A percentile compares a stretch with the other conserved stretches of the same genome.
phyloP scores from a whole-genome alignment of 2,797 vertebrate species.

The Chaunax sp. region DNA sequence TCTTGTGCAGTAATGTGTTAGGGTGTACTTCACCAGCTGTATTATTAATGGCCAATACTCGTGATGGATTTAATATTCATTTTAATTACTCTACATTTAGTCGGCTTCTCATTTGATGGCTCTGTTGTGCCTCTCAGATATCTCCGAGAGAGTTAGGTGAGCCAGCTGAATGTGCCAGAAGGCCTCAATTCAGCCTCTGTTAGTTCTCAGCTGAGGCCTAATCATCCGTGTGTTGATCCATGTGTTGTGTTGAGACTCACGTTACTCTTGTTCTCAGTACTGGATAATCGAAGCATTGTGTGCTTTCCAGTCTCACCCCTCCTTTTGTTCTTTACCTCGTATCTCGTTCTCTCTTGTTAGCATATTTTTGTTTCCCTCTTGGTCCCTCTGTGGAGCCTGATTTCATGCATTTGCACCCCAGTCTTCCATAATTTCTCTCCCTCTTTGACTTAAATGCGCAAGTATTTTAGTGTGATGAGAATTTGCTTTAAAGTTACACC shows the following conservation, averaged over 20 bases:
- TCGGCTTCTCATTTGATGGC: conserved; percentile 9
- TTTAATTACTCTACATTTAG: conserved; percentile 3
- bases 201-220: conserved; percentile 60
- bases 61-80: neutral
- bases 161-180: conserved; percentile 50
- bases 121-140: conserved; percentile 17
- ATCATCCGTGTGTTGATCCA: conserved; percentile 72
- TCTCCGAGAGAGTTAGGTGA: conserved; percentile 28
- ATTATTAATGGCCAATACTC: too few species aligned
- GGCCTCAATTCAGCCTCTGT: conserved; percentile 45
- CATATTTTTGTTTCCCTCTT: conserved; percentile 21
- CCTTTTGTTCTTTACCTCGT: conserved; percentile 35
- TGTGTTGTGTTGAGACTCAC: conserved; percentile 68
- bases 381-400: conserved; percentile 21
- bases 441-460: conserved; percentile 4
- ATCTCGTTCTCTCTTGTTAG: conserved; percentile 47
- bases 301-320: conserved; percentile 43
- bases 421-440: neutral
- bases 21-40: too few species aligned
- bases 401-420: conserved; percentile 20
- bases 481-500: conserved; percentile 14
- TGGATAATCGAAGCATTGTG: conserved; percentile 77
- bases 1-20: too few species aligned
- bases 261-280: conserved; percentile 68
- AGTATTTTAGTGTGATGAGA: conserved; percentile 13